phyloP scores from a whole-genome alignment of 2,888 invertebrate species.

The Beris chalybata region DNA sequence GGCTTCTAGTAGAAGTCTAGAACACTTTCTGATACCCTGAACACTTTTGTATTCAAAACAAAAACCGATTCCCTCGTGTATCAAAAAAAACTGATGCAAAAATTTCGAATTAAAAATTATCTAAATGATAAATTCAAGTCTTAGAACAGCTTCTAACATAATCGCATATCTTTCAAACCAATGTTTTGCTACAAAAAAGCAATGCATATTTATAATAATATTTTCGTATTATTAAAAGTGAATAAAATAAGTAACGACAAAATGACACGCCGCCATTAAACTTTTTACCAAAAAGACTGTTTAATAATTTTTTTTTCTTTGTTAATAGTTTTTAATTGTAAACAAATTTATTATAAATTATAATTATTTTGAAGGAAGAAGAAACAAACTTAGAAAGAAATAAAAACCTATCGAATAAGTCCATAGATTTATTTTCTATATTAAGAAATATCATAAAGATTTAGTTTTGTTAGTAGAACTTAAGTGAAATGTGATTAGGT shows the following conservation, averaged over 20 bases:
- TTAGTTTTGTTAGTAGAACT: background rate
- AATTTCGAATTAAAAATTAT: too few species aligned
- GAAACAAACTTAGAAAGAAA: constrained; percentile 6
- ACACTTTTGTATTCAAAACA: too few species aligned
- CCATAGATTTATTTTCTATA: background rate
- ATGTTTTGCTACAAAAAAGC: background rate
- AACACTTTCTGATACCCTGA: too few species aligned
- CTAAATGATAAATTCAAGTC: too few species aligned
- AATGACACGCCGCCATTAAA: constrained; percentile 17
- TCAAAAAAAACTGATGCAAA: too few species aligned
- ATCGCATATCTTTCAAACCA: background rate
- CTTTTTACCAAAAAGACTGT: constrained; percentile 31
- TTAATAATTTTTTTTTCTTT: constrained; percentile 16
- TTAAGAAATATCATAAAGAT: constrained; percentile 2
- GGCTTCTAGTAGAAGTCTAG: too few species aligned
- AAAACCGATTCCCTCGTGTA: too few species aligned
- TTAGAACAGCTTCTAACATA: too few species aligned
- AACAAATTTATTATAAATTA: constrained; percentile 15
- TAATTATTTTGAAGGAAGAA: constrained; percentile 1
- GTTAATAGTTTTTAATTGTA: constrained; percentile 23
- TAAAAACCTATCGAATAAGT: constrained; percentile 6
- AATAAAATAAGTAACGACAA: background rate
- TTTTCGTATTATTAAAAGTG: background rate
- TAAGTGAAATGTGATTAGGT: constrained; percentile 11
- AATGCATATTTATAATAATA: background rate